phyloP scores from a whole-genome alignment of 2,797 vertebrate genomes.

The Diplodus puntazzo region DNA sequence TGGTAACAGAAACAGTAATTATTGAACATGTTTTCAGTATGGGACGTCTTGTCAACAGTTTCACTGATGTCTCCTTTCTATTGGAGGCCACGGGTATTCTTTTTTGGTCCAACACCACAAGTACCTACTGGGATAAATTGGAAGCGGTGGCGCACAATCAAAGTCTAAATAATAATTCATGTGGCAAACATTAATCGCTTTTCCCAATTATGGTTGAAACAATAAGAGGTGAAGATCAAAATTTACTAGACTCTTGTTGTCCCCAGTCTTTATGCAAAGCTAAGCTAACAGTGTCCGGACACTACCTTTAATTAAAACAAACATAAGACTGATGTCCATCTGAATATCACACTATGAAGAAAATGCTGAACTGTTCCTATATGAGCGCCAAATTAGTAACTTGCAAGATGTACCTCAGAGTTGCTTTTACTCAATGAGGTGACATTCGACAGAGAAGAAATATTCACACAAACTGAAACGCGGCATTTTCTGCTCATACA shows the following conservation, averaged over 20 bases:
- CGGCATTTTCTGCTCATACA: constrained; percentile 1
- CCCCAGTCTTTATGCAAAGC: not conserved
- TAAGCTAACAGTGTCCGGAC: not conserved
- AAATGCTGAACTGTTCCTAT: not conserved
- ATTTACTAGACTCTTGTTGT: not conserved
- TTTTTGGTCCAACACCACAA: no score
- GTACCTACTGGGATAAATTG: no score
- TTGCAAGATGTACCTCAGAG: not conserved
- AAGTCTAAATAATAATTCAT: no score
- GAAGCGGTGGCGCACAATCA: no score
- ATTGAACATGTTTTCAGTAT: no score
- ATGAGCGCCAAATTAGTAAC: not conserved
- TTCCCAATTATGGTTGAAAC: no score
- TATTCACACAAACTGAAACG: not conserved
- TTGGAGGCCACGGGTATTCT: no score
- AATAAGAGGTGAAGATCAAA: no score
- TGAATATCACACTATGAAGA: not conserved
- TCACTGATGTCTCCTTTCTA: no score
- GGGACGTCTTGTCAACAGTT: no score
- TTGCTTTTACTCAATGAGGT: not conserved
- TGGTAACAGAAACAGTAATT: no score
- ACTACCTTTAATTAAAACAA: not conserved
- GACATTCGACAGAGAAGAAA: not conserved
- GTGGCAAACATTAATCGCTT: no score
- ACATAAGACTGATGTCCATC: not conserved